Evolutionary conservation across 2,888 invertebrate genomes (phyloP), one percentile per base, ranked within the genome.

Genomic region (Drosophila tripunctata): DNA sequence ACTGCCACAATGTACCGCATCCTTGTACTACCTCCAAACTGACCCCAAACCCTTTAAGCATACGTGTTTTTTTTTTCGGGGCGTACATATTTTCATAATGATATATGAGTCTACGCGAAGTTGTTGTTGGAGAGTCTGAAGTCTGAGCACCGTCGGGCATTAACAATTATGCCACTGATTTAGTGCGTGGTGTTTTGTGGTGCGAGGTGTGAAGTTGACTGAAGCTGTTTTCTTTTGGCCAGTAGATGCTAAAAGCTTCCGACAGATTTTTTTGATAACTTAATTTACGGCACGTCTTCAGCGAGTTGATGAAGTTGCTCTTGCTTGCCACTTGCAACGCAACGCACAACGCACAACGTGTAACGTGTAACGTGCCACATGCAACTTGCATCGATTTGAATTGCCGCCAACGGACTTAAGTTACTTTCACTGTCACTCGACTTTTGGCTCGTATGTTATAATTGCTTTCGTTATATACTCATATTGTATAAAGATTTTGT

Each of bases 131-230:
- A 27, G 27, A 27, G 30, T 22, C 17, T 36, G 41, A 21, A 30
- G 8, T 33, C 44, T 38, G 38, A 45, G n/a, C 40, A 47, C 35
- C 24, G 8, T 19, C 38, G 54, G 78, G 38, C 64, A 45, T 38
- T 54, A 74, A 80, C 80, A 80, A 86, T 80, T 82, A 85, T 78
- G 79, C 70, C 80, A 72, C 88, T 84, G 83, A 86, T 86, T 87
- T 84, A 84, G 83, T 86, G 80, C 75, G 83, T 85, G 66, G 70
- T 68, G 70, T 33, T 48, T 30, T 48, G 38, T 19, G 43, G 51
- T 54, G 70, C 65, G 67, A 83, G 88, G 83, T 84, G 83, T 85
- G 79, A 84, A 87, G 69, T 87, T 82, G 85, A 82, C 60, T 74
- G 67, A 78, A 33, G 51, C 43, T 35, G 41, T 61, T 63, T 67